Evolutionary conservation across 1,140 invertebrate species (phyloP).

Genomic region (Caenorhabditis remanei): DNA sequence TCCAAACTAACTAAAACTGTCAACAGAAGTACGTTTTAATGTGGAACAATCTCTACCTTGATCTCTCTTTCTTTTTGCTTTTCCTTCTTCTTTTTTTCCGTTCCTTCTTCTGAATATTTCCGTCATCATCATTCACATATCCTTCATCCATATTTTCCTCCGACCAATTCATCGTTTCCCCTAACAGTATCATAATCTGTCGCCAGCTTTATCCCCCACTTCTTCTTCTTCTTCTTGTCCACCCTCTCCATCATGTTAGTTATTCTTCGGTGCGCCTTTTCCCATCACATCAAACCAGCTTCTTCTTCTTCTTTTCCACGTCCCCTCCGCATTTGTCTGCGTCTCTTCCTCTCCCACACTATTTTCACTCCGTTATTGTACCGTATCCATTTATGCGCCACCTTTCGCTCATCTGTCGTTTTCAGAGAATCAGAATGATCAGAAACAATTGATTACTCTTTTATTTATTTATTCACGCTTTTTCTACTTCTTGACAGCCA

Average conservation of each 20-base stretch:
- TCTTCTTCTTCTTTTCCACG: constrained; percentile 19
- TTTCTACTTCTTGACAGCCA: constrained; percentile 24
- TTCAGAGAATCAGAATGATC: constrained; percentile 9
- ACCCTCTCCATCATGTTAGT: constrained; percentile 43
- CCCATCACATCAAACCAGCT: constrained; percentile 53
- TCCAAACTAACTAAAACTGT: neutral
- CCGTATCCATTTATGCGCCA: constrained; percentile 22
- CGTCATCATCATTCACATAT: neutral
- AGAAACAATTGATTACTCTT: constrained; percentile 27
- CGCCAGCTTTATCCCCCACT: neutral
- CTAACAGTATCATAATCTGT: constrained; percentile 58
- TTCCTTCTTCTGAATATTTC: constrained; percentile 4
- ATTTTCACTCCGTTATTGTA: constrained; percentile 48
- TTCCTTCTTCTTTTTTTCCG: constrained; percentile 1
- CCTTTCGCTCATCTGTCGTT: neutral
- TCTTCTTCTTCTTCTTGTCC: constrained; percentile 29
- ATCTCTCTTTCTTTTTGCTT: neutral
- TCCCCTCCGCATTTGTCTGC: neutral
- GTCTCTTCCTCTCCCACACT: neutral
- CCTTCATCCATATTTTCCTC: neutral
- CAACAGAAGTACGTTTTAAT: neutral
- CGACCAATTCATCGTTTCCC: neutral
- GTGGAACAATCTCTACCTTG: constrained; percentile 2
- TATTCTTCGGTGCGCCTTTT: constrained; percentile 53
- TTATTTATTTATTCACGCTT: constrained; percentile 45